A percentile compares a stretch with the other conserved stretches of the same genome.
Conservation (phyloP, 2,888 invertebrate species). For the Aspidiotus destructor region DNA sequence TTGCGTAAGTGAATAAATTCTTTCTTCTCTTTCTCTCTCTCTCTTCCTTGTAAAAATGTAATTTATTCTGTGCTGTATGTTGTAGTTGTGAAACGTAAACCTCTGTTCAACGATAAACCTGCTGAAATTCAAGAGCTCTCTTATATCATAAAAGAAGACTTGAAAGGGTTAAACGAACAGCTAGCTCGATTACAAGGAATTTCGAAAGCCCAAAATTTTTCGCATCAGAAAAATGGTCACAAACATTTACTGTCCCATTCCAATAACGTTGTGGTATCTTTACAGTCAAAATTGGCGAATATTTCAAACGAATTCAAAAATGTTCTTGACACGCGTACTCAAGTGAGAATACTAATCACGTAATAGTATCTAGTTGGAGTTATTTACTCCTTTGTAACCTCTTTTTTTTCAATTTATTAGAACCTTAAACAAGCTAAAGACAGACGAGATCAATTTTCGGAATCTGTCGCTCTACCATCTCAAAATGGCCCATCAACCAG, state of each 20-base stretch:
- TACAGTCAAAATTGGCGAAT: conserved; percentile 87
- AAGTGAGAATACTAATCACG: conserved; percentile 46
- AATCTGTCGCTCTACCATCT: conserved; percentile 49
- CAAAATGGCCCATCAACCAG: conserved; percentile 48
- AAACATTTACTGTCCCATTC: conserved; percentile 83
- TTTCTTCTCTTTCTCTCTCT: background rate
- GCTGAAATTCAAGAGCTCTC: conserved; percentile 95
- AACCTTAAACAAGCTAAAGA: conserved; percentile 92
- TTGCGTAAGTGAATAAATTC: conserved; percentile 60
- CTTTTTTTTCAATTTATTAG: conserved; percentile 38
- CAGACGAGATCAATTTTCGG: conserved; percentile 83
- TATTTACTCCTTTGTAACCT: conserved; percentile 12
- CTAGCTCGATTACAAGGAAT: conserved; percentile 84
- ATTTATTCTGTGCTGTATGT: conserved; percentile 38
- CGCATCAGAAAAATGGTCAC: conserved; percentile 44
- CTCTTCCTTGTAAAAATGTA: background rate
- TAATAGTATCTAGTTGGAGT: background rate
- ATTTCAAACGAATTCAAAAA: conserved; percentile 98
- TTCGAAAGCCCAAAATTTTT: conserved; percentile 59
- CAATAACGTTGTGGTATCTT: conserved; percentile 80
- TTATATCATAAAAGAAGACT: conserved; percentile 92
- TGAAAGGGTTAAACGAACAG: conserved; percentile 89
- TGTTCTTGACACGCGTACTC: conserved; percentile 92
- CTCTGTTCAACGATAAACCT: conserved; percentile 91
- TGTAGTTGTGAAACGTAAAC: conserved; percentile 93